A percentile compares a stretch with the other conserved stretches of the same genome.
These are phyloP conservation scores for Smutsia gigantea DNA, from an alignment of 2,797 vertebrate genomes.

Conservation along the genomic window DNA sequence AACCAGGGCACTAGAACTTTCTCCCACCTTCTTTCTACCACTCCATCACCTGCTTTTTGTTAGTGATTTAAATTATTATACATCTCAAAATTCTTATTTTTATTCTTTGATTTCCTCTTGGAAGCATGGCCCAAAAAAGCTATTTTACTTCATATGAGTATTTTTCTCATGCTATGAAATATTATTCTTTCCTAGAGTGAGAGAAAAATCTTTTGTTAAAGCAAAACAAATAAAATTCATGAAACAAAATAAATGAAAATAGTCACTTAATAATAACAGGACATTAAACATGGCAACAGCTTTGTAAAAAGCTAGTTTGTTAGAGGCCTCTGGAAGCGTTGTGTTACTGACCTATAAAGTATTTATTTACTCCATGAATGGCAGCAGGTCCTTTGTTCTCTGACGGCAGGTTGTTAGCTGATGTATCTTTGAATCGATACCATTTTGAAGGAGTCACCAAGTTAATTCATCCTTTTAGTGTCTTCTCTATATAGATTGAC, in stretches of 20 bases:
- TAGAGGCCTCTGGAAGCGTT: not conserved
- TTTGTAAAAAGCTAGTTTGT: not conserved
- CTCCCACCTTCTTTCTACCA: not conserved
- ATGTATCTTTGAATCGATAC: conserved; percentile 58
- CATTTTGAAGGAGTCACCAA: conserved; percentile 69
- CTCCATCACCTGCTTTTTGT: not conserved
- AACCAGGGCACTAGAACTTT: not conserved
- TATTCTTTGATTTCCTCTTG: not conserved
- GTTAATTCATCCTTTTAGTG: conserved; percentile 74
- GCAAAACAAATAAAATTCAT: conserved; percentile 32
- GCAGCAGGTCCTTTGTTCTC: conserved; percentile 36
- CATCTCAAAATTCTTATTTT: not conserved
- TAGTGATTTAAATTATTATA: not conserved
- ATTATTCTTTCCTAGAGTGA: not conserved
- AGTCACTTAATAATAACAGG: not conserved
- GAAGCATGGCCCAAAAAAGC: not conserved
- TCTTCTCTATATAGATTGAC: conserved; percentile 56
- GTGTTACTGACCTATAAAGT: not conserved
- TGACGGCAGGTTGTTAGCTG: conserved; percentile 21
- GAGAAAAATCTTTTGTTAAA: not conserved
- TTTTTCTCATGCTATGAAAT: not conserved
- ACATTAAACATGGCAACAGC: not conserved
- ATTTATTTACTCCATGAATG: conserved; percentile 47
- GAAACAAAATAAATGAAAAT: conserved; percentile 29
- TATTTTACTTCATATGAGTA: not conserved